A percentile compares a stretch with the other conserved stretches of the same genome.
phyloP scores from a whole-genome alignment of 2,113 vertebrate genomes.

The Acinonyx jubatus region DNA sequence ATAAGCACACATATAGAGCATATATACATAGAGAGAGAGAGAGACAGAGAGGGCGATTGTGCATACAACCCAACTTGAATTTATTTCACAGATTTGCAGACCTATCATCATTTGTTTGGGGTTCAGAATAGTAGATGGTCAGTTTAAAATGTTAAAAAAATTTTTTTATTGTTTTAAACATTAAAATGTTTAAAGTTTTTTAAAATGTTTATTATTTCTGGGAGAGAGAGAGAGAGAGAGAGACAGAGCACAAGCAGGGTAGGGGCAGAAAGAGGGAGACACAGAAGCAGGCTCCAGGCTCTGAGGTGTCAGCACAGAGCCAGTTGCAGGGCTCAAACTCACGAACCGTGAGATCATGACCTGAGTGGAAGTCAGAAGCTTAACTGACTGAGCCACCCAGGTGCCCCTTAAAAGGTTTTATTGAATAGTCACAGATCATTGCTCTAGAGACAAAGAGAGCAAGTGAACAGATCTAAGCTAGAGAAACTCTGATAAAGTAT shows the following conservation, averaged over 20 bases:
- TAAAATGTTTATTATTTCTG: too few relatives aligned
- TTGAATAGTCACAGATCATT: constrained; percentile 59
- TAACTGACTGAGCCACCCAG: too few relatives aligned
- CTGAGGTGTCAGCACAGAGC: too few relatives aligned
- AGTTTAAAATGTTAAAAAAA: constrained; percentile 35
- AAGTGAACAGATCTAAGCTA: neutral
- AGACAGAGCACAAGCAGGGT: too few relatives aligned
- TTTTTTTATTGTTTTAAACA: too few relatives aligned
- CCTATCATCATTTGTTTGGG: neutral
- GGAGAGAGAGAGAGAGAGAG: too few relatives aligned
- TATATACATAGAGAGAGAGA: neutral
- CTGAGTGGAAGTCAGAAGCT: too few relatives aligned
- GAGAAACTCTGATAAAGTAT: neutral
- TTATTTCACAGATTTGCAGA: neutral
- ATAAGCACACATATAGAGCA: neutral
- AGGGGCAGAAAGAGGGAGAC: too few relatives aligned
- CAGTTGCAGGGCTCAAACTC: too few relatives aligned
- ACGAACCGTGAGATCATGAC: too few relatives aligned
- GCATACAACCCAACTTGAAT: neutral
- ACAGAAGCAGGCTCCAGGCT: too few relatives aligned
- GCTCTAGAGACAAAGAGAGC: neutral
- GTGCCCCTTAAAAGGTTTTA: constrained; percentile 17
- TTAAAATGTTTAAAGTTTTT: too few relatives aligned
- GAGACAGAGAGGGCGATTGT: neutral
- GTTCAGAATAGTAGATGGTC: neutral